Conservation (phyloP, 2,113 vertebrate genomes). For the Eurypyga helias region DNA sequence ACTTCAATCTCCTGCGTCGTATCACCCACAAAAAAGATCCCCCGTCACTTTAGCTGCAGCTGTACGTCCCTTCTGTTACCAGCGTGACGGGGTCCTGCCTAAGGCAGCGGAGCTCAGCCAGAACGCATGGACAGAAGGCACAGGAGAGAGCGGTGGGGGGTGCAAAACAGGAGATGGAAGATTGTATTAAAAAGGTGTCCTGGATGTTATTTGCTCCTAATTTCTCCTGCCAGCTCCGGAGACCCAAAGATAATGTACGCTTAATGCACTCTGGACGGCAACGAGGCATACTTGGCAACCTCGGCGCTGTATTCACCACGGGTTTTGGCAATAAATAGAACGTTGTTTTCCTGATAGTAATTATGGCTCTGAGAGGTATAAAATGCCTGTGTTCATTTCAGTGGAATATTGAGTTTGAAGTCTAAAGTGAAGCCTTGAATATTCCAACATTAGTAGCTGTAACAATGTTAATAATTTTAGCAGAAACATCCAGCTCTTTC, state of each 20-base stretch:
- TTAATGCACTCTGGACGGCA: neutral
- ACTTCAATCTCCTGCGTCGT: neutral
- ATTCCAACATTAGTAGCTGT: neutral
- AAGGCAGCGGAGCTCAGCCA: neutral
- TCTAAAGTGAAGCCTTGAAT: neutral
- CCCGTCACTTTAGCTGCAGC: neutral
- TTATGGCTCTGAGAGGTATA: neutral
- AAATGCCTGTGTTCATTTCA: neutral
- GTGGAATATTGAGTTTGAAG: neutral
- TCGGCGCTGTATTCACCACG: rapidly evolving
- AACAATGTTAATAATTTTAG: conserved; percentile 10
- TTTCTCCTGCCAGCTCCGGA: neutral
- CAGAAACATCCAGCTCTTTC: neutral
- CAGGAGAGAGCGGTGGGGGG: neutral
- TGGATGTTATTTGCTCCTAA: neutral
- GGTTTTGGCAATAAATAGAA: neutral
- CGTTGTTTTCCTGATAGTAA: neutral
- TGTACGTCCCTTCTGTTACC: neutral
- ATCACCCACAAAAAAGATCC: neutral
- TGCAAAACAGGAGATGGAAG: neutral
- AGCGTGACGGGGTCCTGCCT: rapidly evolving
- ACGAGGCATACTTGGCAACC: neutral
- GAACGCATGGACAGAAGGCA: neutral
- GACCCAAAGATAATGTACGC: neutral
- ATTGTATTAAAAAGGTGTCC: neutral